These are phyloP conservation scores for Ridgeia piscesae DNA, from an alignment of 1,140 invertebrate genomes.

Conservation along the genomic window DNA sequence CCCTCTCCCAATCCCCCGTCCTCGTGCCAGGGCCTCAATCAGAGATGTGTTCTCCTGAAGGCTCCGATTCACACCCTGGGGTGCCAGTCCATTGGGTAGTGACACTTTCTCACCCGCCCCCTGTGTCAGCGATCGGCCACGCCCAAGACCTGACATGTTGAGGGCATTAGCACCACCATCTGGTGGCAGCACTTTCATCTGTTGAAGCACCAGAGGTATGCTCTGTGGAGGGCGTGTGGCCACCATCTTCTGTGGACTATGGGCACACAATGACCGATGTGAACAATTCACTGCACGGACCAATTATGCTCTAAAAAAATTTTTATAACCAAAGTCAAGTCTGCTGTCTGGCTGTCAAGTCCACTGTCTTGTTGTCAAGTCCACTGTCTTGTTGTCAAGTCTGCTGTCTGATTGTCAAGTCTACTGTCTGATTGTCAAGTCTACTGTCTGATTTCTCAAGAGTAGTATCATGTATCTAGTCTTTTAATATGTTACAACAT, in stretches of 20 bases:
- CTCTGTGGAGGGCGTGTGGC: neutral
- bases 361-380: no score
- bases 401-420: no score
- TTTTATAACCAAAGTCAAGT: no score
- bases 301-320: no score
- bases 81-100: neutral
- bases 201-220: neutral
- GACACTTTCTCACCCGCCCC: neutral
- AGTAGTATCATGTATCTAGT: no score
- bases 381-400: no score
- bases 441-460: no score
- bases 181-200: neutral
- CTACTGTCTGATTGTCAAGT: no score
- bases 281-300: neutral
- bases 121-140: neutral
- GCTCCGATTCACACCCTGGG: neutral
- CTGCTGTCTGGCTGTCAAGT: no score
- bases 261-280: neutral
- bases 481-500: no score
- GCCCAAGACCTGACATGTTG: neutral
- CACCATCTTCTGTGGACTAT: neutral
- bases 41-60: neutral
- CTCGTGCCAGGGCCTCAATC: neutral
- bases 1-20: neutral
- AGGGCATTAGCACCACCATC: neutral